Base-by-base conservation (phyloP, 1,140 invertebrate genomes). In the Epicauta chinensis region DNA sequence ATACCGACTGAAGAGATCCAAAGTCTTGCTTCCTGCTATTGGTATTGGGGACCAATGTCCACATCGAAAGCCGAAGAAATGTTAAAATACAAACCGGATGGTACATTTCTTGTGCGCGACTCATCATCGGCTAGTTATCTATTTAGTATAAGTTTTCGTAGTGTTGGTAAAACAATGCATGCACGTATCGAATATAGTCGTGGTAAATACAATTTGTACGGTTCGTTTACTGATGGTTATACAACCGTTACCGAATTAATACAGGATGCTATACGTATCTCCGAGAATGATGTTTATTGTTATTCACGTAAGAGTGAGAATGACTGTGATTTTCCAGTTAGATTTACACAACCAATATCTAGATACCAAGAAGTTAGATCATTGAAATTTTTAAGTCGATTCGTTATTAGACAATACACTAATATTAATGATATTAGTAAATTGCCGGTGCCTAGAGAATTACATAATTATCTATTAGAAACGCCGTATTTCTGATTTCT, bases 21-120 rank as follows among this genome's bases (percentile, higher is more conserved):
- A 7, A 58, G 48, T 13, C 47, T 69, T 3, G 54, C 63, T 1
- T 63, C 59, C 31, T 59, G 51, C 41, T 73, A 73, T 14, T 76
- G 73, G 74, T 76, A 75, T 57, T 75, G 75, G 74, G 75, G 75
- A 14, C 73, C 74, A 38, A 72, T 75, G 34, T 70, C 73, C 6
- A 66, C 71, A 17, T 58, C 61, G 3, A 69, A 74, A 56, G 73
- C 73, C 2, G 73, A 76, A 60, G 67, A 68, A 12, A 71, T 71
- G 15, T 57, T 86, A 12, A 69, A 73, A n/a, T 77, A 80, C 50
- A 81, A 86, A 65, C 81, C 84, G 16, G 86, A 89, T 69, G 87
- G 87, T 48, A 80, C 86, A 49, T 90, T 90, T 71, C 71, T 90
- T 35, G 83, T 90, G 5, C 74, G 86, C 13, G 86, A 89, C 66